Evolutionary conservation across 2,113 vertebrate species (phyloP).

Genomic region (Chamaetylas fuelleborni): DNA sequence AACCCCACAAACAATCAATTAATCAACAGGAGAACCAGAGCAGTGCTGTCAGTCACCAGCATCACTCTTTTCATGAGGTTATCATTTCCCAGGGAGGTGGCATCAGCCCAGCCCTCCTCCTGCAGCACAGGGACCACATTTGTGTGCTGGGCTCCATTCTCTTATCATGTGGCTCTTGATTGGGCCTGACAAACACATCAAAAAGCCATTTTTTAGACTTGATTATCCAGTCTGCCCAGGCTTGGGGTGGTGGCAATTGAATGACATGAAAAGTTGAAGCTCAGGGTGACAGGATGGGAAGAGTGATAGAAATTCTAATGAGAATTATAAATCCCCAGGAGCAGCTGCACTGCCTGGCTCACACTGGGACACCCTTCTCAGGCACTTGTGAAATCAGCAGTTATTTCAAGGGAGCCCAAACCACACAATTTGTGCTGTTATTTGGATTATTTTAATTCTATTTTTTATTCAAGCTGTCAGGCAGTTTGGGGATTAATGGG

Average conservation of each 20-base stretch:
- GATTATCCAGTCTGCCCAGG: not conserved
- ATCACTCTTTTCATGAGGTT: not conserved
- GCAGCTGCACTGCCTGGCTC: slow-evolving; percentile 7
- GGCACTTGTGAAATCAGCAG: slow-evolving; percentile 20
- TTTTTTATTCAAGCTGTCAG: not conserved
- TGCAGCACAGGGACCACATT: not conserved
- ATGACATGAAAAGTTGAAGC: not conserved
- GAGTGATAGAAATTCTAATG: slow-evolving; percentile 11
- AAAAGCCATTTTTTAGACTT: not conserved
- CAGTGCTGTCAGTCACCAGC: not conserved
- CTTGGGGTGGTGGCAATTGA: not conserved
- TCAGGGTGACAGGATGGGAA: not conserved
- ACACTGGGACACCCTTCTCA: not conserved
- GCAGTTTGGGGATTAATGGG: not conserved
- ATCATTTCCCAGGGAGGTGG: not conserved
- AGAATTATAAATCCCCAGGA: not conserved
- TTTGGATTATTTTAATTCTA: not conserved
- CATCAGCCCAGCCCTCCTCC: not conserved
- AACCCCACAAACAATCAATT: not conserved
- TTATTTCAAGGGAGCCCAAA: not conserved
- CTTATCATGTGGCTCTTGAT: not conserved
- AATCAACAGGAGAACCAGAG: not conserved
- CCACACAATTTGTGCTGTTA: not conserved
- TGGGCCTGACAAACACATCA: not conserved
- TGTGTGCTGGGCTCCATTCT: not conserved